Base-by-base conservation (phyloP, 2,797 vertebrate species). In the Tarsius wallacei region DNA sequence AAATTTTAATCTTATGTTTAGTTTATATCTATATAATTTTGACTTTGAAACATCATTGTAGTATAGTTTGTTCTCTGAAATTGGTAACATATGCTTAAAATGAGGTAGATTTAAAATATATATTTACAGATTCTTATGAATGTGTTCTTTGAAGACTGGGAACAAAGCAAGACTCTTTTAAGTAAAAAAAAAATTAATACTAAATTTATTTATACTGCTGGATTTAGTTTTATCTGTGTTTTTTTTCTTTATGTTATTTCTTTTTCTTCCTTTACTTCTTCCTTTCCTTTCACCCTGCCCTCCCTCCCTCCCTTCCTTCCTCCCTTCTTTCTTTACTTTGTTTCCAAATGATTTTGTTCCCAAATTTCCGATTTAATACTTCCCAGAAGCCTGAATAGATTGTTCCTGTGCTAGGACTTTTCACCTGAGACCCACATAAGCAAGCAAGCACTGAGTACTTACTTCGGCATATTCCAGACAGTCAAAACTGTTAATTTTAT, bases 1-100 rank as follows among this genome's bases (percentile, higher is more conserved):
- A 82, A 89, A 74, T 59, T 89, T 93, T 89, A 96, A 85, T 64
- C 47, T 86, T 76, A 89, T 26, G 1, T 85, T 93, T 36, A 53
- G 11, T 81, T 85, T 66, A 80, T 51, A 47, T 70, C 21, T 5
- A 91, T 68, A 91, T 88, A 94, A 95, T 91, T 82, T 86, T 91
- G 61, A 88, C 49, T 49, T 89, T 87, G 55, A 91, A 89, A 13
- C 28, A 83, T 86, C 86, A 73, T 21, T 71, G 5, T 63, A 81
- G 24, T 64, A 80, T 55, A 77, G 10, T 91, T 85, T 94, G 49
- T 66, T 53, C 28, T 77, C 0, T 82, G 68, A 96, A 89, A 92
- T 94, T 94, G 85, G 70, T 95, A 84, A 59, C 59, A 88, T 51
- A 59, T 89, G 36, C 78, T 73, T 82, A 57, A 70, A 24, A 90